A percentile compares a stretch with the other conserved stretches of the same genome.
Conservation (phyloP, 2,113 vertebrate species). For the Varanus komodoensis region DNA sequence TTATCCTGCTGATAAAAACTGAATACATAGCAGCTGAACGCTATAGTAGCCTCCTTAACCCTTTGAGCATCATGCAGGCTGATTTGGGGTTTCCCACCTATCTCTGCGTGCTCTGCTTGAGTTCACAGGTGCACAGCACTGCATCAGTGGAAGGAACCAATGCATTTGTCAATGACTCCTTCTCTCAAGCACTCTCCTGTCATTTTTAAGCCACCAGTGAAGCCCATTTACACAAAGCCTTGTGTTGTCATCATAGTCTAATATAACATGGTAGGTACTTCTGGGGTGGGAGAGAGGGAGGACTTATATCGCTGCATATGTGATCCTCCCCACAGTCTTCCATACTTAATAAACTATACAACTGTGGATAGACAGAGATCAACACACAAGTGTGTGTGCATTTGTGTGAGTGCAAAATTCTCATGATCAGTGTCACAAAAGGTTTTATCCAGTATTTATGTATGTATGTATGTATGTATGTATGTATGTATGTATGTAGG, state of each 20-base stretch:
- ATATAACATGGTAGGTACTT: not conserved
- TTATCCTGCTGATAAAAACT: constrained; percentile 1
- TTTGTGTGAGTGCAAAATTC: not conserved
- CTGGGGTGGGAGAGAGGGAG: not conserved
- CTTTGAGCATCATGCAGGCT: constrained; percentile 56
- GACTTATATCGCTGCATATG: constrained; percentile 5
- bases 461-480: not conserved
- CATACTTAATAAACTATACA: not conserved
- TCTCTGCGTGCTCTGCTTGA: constrained; percentile 34
- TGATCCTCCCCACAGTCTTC: not conserved
- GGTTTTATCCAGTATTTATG: constrained; percentile 21
- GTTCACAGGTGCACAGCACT: not conserved
- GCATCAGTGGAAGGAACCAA: constrained; percentile 45
- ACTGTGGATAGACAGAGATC: not conserved
- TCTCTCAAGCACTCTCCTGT: constrained; percentile 4
- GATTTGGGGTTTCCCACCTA: not conserved
- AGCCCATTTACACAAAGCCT: constrained; percentile 4
- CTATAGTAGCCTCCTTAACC: constrained; percentile 76
- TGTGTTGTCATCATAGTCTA: not conserved
- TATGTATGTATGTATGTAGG: too few relatives aligned
- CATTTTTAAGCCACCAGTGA: constrained; percentile 51
- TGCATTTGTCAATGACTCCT: constrained; percentile 21
- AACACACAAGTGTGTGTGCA: too few relatives aligned
- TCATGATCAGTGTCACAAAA: constrained; percentile 39
- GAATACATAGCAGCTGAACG: constrained; percentile 57